Base-by-base conservation (phyloP, 1,140 invertebrate genomes). In the Whitmania pigra region DNA sequence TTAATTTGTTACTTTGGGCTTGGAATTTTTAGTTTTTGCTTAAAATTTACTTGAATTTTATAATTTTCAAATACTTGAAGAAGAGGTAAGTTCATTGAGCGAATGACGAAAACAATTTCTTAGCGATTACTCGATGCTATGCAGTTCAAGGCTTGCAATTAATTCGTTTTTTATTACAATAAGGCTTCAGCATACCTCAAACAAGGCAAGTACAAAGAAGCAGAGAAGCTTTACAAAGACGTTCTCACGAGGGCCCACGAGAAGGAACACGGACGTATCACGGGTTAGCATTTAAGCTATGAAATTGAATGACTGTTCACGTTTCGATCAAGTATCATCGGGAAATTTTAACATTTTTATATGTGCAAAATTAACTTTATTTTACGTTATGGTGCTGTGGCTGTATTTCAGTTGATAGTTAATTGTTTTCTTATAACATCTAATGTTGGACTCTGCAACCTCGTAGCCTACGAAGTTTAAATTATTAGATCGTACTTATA, bases 151-250 rank as follows among this genome's bases (percentile, higher is more conserved):
- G 11, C 22, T 63, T 63, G 57, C 9, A 63, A 31, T 63, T 63
- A 13, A 25, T 63, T 63, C 20, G 7, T 4, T 63, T 17, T 63
- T 63, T 31, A 7, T 25, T 63, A 25, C 57, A 63, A 6, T 63
- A 63, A 63, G 80, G 94, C 95, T 15, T 97, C 94, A 0, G 97
- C 94, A 80, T 99, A 95, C 83, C 85, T 99, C 75, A 99, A 99
- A 83, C 93, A 97, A 85, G 94, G 94, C 67, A 98, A 99, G 85
- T 99, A 97, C 84, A 93, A 95, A 79, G 93, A 97, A 83, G 96
- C 97, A 0, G 97, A 99, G 84, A 89, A 90, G 70, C 85, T 99
- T 1, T 99, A 99, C 84, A 99, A 99, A 84, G 94, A 99, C 86
- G 85, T 97, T 67, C 84, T 99, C 73, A 98, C 94, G 22, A 86